Evolutionary conservation across 2,113 vertebrate species (phyloP).

Genomic region (Glaucidium brasilianum): DNA sequence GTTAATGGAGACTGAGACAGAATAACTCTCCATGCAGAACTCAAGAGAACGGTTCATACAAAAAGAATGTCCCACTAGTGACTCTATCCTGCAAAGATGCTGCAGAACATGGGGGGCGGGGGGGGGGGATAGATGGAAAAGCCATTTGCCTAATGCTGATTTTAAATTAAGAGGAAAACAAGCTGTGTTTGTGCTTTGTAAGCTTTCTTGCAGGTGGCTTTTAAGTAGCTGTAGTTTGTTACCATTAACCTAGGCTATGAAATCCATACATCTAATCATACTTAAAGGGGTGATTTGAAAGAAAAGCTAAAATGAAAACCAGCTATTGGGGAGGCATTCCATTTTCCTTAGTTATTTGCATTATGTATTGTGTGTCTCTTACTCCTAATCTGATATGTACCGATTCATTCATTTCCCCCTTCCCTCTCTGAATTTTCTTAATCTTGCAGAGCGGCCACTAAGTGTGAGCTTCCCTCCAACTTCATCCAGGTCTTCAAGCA

Average conservation of each 20-base stretch:
- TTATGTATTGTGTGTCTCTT: neutral
- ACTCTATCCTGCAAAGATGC: neutral
- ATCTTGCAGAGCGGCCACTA: conserved; percentile 72
- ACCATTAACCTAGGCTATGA: neutral
- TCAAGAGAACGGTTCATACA: neutral
- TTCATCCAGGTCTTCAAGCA: conserved; percentile 77
- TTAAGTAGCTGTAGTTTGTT: neutral
- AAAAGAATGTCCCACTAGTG: neutral
- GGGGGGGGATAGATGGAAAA: neutral
- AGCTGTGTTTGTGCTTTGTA: neutral
- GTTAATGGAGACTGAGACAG: neutral
- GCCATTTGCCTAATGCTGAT: neutral
- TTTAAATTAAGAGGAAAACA: neutral
- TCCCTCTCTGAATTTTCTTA: neutral
- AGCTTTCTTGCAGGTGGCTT: neutral
- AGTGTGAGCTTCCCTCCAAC: conserved; percentile 79
- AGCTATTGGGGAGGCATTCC: neutral
- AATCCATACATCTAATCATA: neutral
- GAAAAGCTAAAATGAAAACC: neutral
- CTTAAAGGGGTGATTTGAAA: neutral
- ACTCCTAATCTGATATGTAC: neutral
- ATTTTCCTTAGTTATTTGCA: neutral
- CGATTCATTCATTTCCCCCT: neutral
- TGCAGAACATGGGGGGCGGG: neutral
- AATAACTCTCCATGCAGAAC: neutral